Base-by-base conservation (phyloP, 2,113 vertebrate genomes). In the Trichechus manatus region DNA sequence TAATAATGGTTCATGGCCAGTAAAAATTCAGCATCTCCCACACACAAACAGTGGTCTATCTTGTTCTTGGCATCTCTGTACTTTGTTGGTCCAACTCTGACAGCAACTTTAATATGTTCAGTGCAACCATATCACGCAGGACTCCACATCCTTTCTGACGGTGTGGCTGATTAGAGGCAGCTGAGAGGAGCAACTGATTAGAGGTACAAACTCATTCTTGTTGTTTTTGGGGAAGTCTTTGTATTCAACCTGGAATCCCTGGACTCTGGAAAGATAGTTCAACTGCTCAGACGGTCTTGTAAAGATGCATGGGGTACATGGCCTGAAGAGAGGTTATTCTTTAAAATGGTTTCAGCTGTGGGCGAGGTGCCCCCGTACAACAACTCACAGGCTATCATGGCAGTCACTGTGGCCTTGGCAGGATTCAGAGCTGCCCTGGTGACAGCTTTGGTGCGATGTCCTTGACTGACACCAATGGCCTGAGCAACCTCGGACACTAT, bases 191-290 rank as follows among this genome's bases (percentile, higher is more conserved):
- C 99, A 99, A 98, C 99, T 99, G 98, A 99, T 99, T 94, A 99
- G 99, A 94, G 99, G 99, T n/a, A 99, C 99, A 99, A 99, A 99
- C 97, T 99, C 99, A 0, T 99, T 99, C 98, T 99, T 99, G 98
- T 99, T 99, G 98, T 99, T 99, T 99, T 99, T 99, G 78, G 99
- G 99, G 88, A 99, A 99, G 98, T 99, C 99, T 99, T 99, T 99
- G 98, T 99, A 99, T 98, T 99, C 99, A 97, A 99, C 99, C 99
- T 99, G 99, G 95, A 99, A 98, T 93, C 99, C 98, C 97, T 99
- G 99, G 95, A 99, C 99, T 4, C 98, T 98, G 87, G 99, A 99
- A 59, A 99, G 99, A 91, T 98, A 99, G 97, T 99, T 97, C 94
- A 99, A 98, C 97, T 99, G 99, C 97, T 99, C 99, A 0, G 99